A percentile compares a stretch with the other conserved stretches of the same genome.
Evolutionary conservation across 2,113 vertebrate species (phyloP).

Genomic region (Microcebus griseorufus): DNA sequence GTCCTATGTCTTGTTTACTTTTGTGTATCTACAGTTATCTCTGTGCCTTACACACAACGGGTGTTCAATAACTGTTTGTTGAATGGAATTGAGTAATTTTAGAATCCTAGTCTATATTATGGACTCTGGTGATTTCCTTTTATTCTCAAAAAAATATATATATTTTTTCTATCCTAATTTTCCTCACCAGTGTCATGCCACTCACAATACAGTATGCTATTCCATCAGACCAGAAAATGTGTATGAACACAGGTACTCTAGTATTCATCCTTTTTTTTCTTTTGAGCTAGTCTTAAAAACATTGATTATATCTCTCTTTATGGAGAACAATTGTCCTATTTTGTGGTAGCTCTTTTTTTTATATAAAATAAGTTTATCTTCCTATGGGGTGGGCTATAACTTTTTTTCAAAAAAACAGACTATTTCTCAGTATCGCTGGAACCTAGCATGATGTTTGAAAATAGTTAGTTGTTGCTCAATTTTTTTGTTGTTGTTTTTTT

Average conservation of each 20-base stretch:
- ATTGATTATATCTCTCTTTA: background rate
- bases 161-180: slow-evolving; percentile 1
- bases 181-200: background rate
- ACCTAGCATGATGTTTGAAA: background rate
- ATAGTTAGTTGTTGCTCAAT: background rate
- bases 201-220: background rate
- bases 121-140: slow-evolving; percentile 5
- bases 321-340: background rate
- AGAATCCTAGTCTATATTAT: background rate
- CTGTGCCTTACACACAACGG: background rate
- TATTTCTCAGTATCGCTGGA: background rate
- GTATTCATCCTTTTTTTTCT: background rate
- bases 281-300: background rate
- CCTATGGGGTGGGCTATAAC: background rate
- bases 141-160: background rate
- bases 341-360: background rate
- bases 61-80: background rate
- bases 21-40: background rate
- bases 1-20: background rate
- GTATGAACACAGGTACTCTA: background rate
- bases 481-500: background rate
- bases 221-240: background rate
- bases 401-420: background rate
- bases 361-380: background rate
- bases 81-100: slow-evolving; percentile 35